Evolutionary conservation across 2,113 vertebrate genomes (phyloP), one percentile per base, ranked within the genome.

Genomic region (Melospiza melodia): DNA sequence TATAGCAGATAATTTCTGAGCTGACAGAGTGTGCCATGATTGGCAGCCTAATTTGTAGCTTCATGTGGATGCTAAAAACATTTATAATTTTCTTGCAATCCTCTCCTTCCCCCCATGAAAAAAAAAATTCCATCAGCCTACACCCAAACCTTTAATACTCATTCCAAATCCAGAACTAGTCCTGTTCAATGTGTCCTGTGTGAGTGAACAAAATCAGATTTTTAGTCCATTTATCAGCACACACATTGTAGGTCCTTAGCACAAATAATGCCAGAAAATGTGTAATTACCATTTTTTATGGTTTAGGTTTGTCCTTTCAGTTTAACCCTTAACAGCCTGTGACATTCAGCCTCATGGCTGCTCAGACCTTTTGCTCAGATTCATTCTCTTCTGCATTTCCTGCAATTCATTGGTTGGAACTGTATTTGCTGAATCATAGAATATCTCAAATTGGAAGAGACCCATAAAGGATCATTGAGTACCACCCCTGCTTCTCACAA

Each of bases 61-160:
- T 74, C 46, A 51, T 67, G 20, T 61, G 41, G 28, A 66, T 54
- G 54, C 20, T 86, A 58, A 85, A 84, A 81, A 28, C 4, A 41
- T 35, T 44, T 37, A 28, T 21, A 61, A 78, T 74, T 67, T 58
- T 62, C 35, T 81, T 67, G 10, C 10, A 58, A 31, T 33, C 7
- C 2, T 66, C 22, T 49, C 28, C 17, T 7, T 68, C 17, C 5
- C 2, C 2, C 7, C 10, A 5, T 0, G 2, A 25, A 59, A 43
- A 48, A 48, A 27, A 43, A 43, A 43, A 20, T 2, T 4, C 16
- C 23, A 54, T 28, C 12, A 57, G 6, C 5, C 6, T 17, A 80
- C 27, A 75, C 2, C 30, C 37, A 82, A 84, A 15, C 0, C 9
- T n/a, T 73, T 58, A 23, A 17, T 31, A 35, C 2, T 58, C 6